phyloP scores from a whole-genome alignment of 2,797 vertebrate species.

The Alauda arvensis region DNA sequence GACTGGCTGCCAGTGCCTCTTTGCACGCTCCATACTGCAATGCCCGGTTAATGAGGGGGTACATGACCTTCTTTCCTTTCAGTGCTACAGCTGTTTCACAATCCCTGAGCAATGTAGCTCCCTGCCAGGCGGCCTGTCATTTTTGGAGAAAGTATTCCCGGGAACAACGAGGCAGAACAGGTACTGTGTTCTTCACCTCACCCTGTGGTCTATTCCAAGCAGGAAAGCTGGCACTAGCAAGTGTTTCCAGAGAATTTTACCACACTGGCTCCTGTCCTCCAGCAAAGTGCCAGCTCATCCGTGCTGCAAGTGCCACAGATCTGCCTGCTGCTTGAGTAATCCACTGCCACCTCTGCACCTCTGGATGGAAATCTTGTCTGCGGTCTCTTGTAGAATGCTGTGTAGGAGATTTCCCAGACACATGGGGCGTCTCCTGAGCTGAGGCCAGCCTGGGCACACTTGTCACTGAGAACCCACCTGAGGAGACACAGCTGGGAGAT shows the following conservation, averaged over 20 bases:
- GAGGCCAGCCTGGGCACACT: neutral
- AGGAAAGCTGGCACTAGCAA: conserved; percentile 9
- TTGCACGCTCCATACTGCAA: neutral
- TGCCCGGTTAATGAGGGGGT: conserved; percentile 34
- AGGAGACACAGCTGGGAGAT: neutral
- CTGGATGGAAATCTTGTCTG: neutral
- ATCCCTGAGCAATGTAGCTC: neutral
- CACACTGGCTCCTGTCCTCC: neutral
- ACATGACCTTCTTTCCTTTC: conserved; percentile 30
- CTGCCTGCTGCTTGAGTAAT: neutral
- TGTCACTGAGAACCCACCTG: neutral
- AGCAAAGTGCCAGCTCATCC: neutral
- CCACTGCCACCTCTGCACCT: neutral
- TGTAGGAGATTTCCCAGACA: neutral
- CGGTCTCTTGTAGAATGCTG: neutral
- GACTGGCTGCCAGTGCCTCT: neutral
- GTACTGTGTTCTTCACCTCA: neutral
- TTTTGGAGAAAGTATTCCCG: conserved; percentile 52
- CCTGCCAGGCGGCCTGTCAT: neutral
- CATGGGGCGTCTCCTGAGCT: neutral
- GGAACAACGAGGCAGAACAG: conserved; percentile 7
- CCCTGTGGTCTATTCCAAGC: neutral
- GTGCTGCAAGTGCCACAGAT: neutral
- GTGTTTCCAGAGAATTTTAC: conserved; percentile 1
- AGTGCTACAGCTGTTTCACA: neutral